These are phyloP conservation scores for Lucinisca nassula DNA, from an alignment of 2,888 invertebrate genomes.

Conservation along the genomic window DNA sequence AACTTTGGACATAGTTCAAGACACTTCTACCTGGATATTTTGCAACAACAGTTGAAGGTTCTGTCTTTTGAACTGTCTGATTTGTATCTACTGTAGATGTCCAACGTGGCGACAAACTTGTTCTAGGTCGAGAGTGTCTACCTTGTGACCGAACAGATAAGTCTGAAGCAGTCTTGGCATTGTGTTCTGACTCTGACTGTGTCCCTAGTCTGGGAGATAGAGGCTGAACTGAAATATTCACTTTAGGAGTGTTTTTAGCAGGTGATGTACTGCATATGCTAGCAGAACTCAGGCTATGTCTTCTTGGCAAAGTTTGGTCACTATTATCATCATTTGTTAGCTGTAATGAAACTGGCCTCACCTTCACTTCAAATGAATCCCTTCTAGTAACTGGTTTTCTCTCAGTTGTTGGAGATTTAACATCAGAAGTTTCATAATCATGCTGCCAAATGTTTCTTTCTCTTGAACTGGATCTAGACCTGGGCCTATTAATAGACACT, in stretches of 20 bases:
- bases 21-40: slow-evolving; percentile 12
- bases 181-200: background rate
- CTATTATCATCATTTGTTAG: slow-evolving; percentile 32
- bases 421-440: background rate
- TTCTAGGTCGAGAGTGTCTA: background rate
- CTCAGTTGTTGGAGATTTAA: background rate
- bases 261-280: slow-evolving; percentile 53
- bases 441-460: slow-evolving; percentile 60
- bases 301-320: slow-evolving; percentile 44
- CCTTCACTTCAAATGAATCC: slow-evolving; percentile 67
- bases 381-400: slow-evolving; percentile 50
- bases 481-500: slow-evolving; percentile 52
- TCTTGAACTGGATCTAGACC: slow-evolving; percentile 32
- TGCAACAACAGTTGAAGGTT: background rate
- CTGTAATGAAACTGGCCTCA: slow-evolving; percentile 55
- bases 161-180: background rate
- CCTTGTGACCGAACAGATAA: background rate
- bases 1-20: slow-evolving; percentile 29
- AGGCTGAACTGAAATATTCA: slow-evolving; percentile 54
- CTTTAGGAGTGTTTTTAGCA: slow-evolving; percentile 47
- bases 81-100: background rate
- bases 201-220: slow-evolving; percentile 10
- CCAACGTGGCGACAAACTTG: background rate
- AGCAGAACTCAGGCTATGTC: slow-evolving; percentile 42
- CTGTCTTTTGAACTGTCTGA: background rate